Percentiles rank a stretch among this genome's conserved stretches.
phyloP scores from a whole-genome alignment of 64 coral and sea anemone species.

The Catalaphyllia jardinei region DNA sequence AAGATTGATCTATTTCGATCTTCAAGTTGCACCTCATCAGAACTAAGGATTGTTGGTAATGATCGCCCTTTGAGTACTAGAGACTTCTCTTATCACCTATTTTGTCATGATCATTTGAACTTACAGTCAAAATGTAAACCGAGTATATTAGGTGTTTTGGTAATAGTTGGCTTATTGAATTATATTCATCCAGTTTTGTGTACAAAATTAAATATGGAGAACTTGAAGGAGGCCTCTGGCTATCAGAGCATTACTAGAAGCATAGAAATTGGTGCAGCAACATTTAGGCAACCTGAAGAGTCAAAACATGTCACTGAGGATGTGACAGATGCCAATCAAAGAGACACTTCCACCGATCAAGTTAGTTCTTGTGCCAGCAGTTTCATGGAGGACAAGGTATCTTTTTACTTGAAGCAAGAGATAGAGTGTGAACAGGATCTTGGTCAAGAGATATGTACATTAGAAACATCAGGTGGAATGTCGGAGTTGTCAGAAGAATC shows the following conservation, averaged over 20 bases:
- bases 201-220: neutral
- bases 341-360: neutral
- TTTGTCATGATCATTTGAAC: neutral
- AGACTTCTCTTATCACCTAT: neutral
- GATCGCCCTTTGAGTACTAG: neutral
- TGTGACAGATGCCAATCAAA: slow-evolving; percentile 1
- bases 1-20: neutral
- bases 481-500: neutral
- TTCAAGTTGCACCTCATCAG: no score
- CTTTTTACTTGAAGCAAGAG: neutral
- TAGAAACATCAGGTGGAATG: neutral
- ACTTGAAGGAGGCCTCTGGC: neutral
- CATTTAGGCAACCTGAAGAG: neutral
- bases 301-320: neutral
- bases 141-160: no score
- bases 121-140: no score
- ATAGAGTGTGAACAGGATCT: neutral
- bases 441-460: neutral
- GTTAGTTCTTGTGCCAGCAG: neutral
- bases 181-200: neutral
- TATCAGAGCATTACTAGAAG: no score
- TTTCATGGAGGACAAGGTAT: neutral
- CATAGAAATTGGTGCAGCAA: neutral
- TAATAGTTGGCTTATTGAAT: neutral
- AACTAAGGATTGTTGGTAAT: neutral